Base-by-base conservation (phyloP, 2,797 vertebrate genomes). In the Echiichthys vipera region DNA sequence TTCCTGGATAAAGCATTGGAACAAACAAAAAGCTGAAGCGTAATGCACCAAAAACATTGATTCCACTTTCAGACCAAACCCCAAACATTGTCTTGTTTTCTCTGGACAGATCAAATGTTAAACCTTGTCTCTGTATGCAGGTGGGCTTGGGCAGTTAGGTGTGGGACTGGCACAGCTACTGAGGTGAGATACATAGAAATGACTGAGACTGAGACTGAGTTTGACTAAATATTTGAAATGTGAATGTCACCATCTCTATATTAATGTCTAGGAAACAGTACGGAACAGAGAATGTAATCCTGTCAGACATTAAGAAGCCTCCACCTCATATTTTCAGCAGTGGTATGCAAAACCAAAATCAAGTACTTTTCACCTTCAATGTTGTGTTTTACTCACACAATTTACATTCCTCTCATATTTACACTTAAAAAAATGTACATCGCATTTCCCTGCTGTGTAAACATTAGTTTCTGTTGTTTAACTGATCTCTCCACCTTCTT, bases 231-330 rank as follows among this genome's bases (percentile, higher is more conserved):
- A 10, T 62, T 29, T 53, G 7, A 78, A 36, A 43, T 11, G n/a
- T 58, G 17, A 82, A 43, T 40, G 5, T 53, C 25, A 42, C 25
- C 0, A 0, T 64, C 3, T 77, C 22, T 84, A 2, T 64, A 24
- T 80, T 58, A 2, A 58, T 71, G 24, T 80, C 36, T 43, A 95
- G 94, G 84, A 87, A 93, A 74, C 91, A 92, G 69, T 95, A 91
- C 4, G 95, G 94, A 55, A 86, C 46, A 43, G 93, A 95, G 39
- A 95, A 94, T 20, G 88, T 95, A 9, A 95, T 95, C 85, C 89
- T 95, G 65, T 94, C 94, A 9, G 94, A 95, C 84, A 95, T 95
- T 66, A 94, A 94, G 92, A 95, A 93, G 83, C 94, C 94, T 66
- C 83, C 93, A 0, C 64, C 86, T 46, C 87, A 94, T 56, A 90